Conservation (phyloP, 2,797 vertebrate species). For the Schizothorax lantsangensis region DNA sequence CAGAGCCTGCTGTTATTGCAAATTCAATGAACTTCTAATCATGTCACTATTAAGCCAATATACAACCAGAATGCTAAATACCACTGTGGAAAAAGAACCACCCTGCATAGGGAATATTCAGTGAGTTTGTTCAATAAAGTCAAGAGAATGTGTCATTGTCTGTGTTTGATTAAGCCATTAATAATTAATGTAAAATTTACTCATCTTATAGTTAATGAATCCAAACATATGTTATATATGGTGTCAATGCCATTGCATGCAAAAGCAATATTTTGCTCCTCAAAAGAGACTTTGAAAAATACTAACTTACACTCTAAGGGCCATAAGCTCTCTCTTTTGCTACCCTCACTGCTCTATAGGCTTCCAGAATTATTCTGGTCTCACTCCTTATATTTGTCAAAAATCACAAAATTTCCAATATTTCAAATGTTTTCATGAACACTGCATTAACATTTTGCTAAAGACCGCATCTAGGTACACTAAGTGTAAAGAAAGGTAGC, state of each 20-base stretch:
- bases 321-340: not conserved
- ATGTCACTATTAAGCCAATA: conserved; percentile 23
- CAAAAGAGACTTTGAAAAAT: not conserved
- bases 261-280: not conserved
- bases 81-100: not conserved
- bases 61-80: not conserved
- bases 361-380: not conserved
- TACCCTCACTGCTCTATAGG: not conserved
- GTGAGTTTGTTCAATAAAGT: not conserved
- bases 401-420: not conserved
- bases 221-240: not conserved
- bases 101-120: not conserved
- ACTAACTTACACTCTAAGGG: not conserved
- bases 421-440: not conserved
- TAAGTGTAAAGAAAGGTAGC: not conserved
- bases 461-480: not conserved
- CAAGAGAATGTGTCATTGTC: not conserved
- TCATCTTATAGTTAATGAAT: not conserved
- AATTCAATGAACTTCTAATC: conserved; percentile 29
- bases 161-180: not conserved
- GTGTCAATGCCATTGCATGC: too few species aligned
- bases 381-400: not conserved
- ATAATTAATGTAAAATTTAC: not conserved
- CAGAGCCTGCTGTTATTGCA: conserved; percentile 1
- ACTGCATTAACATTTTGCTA: not conserved